Evolutionary conservation across 35 echinoderm and acorn worm species (phyloP).

Genomic region (Antedon bifida): DNA sequence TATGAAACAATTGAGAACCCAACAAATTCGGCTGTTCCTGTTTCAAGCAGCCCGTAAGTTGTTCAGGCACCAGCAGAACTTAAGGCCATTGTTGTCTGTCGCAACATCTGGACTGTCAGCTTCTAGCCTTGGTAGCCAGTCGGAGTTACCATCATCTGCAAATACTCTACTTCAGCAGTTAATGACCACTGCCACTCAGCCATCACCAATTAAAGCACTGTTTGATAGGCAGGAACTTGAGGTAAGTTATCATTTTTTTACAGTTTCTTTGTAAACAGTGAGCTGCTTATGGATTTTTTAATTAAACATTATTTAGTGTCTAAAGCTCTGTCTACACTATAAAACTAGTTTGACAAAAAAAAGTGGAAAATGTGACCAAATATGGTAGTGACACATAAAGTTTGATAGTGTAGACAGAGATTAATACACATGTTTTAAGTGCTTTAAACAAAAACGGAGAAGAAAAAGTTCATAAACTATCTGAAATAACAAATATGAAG

Average conservation of each 20-base stretch:
- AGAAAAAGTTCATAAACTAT: too few species aligned
- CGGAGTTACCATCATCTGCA: constrained; percentile 31
- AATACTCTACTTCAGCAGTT: constrained; percentile 68
- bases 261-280: too few species aligned
- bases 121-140: not conserved
- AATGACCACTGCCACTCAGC: constrained; percentile 84
- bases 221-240: constrained; percentile 73
- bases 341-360: too few species aligned
- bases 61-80: constrained; percentile 68
- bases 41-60: constrained; percentile 68
- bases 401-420: too few species aligned
- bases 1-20: constrained; percentile 51
- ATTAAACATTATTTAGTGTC: too few species aligned
- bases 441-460: too few species aligned
- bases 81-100: constrained; percentile 68
- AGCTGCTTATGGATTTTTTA: too few species aligned
- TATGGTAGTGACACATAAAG: too few species aligned
- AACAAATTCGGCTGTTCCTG: constrained; percentile 76
- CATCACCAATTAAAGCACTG: constrained; percentile 91
- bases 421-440: too few species aligned
- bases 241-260: constrained; percentile 28
- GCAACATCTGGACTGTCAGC: constrained; percentile 1
- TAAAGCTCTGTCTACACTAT: too few species aligned
- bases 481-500: too few species aligned
- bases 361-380: too few species aligned